Percentiles rank a stretch among this genome's conserved stretches.
phyloP scores from a whole-genome alignment of 2,888 invertebrate genomes.

The Lepidocyrtinus sp. region DNA sequence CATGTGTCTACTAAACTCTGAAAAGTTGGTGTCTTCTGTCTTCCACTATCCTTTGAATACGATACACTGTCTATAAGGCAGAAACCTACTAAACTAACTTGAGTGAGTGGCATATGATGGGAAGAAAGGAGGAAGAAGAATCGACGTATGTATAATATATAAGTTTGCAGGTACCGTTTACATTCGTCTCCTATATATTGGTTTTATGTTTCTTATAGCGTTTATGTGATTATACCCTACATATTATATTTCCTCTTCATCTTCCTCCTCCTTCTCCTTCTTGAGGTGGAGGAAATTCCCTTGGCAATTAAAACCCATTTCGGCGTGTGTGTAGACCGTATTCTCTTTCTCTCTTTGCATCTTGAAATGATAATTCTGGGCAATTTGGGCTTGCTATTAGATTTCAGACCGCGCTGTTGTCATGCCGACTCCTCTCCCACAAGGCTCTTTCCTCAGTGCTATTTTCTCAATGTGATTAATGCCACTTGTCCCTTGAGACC shows the following conservation, averaged over 20 bases:
- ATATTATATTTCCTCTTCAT: slow-evolving; percentile 8
- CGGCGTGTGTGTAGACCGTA: slow-evolving; percentile 59
- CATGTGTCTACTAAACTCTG: slow-evolving; percentile 18
- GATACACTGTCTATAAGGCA: slow-evolving; percentile 22
- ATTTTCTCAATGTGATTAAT: slow-evolving; percentile 74
- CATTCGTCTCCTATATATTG: not conserved
- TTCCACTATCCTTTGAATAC: not conserved
- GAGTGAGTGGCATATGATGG: slow-evolving; percentile 30
- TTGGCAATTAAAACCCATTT: slow-evolving; percentile 70
- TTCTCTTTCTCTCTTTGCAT: slow-evolving; percentile 70
- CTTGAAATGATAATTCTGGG: slow-evolving; percentile 72
- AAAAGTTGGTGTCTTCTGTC: slow-evolving; percentile 39
- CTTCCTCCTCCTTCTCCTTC: slow-evolving; percentile 37
- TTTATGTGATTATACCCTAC: not conserved
- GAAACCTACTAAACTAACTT: not conserved
- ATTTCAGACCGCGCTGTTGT: slow-evolving; percentile 71
- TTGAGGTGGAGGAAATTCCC: slow-evolving; percentile 69
- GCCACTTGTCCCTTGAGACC: slow-evolving; percentile 72
- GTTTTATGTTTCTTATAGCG: not conserved
- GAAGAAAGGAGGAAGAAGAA: slow-evolving; percentile 16
- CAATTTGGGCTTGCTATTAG: slow-evolving; percentile 71
- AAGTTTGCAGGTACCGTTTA: slow-evolving; percentile 10
- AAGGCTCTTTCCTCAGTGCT: slow-evolving; percentile 71
- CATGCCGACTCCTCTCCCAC: slow-evolving; percentile 71
- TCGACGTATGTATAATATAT: slow-evolving; percentile 15